Evolutionary conservation across 1,140 invertebrate genomes (phyloP).

Genomic region (Spodoptera frugiperda): DNA sequence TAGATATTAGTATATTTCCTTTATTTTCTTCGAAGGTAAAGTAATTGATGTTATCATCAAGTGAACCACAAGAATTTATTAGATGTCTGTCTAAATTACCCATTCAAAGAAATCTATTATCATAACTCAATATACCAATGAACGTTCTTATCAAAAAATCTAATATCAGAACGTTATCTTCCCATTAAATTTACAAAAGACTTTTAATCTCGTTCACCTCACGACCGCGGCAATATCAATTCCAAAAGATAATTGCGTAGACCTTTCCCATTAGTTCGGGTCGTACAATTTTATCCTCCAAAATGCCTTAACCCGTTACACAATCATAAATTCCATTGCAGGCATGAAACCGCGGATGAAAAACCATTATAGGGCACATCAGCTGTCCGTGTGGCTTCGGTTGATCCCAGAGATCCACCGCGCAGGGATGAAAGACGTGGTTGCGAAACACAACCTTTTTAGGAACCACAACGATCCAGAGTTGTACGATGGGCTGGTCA

Average conservation of each 20-base stretch:
- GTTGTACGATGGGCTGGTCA: conserved; percentile 93
- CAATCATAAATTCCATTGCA: conserved; percentile 76
- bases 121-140: not conserved
- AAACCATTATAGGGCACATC: conserved; percentile 97
- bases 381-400: conserved; percentile 97
- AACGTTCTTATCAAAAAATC: conserved; percentile 19
- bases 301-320: conserved; percentile 52
- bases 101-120: no score
- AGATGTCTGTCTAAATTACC: no score
- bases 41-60: no score
- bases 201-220: conserved; percentile 43
- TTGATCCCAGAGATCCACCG: conserved; percentile 97
- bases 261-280: conserved; percentile 44
- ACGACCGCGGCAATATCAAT: conserved; percentile 52
- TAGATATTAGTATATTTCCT: not conserved
- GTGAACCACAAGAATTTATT: no score
- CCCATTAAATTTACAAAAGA: conserved; percentile 47
- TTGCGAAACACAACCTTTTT: conserved; percentile 93
- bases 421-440: conserved; percentile 95
- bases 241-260: conserved; percentile 57
- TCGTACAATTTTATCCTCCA: conserved; percentile 39
- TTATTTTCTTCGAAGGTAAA: no score
- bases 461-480: conserved; percentile 92
- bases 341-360: conserved; percentile 96
- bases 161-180: conserved; percentile 19